Base-by-base conservation (phyloP, 2,888 invertebrate genomes). In the Meandrusa payeni region DNA sequence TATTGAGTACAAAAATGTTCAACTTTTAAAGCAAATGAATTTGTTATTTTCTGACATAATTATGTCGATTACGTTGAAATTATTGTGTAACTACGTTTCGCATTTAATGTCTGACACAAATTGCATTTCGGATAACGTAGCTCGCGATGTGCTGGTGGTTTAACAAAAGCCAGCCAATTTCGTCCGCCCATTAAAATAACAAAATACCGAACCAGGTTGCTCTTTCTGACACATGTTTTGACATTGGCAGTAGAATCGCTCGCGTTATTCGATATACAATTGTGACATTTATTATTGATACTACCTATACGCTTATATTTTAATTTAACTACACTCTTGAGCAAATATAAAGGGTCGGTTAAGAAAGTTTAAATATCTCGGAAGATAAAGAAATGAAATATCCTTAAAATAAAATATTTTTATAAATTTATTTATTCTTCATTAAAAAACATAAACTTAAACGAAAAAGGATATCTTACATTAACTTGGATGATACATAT, bases 81-180 rank as follows among this genome's bases (percentile, higher is more conserved):
- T 24, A 24, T 15, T 24, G 7, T 15, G 9, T 9, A 13, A 15
- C 5, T 17, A 7, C 15, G 13, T 15, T 15, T 10, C n/a, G 17
- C 15, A 32, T 40, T 40, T 40, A 31, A 31, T 31, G 7, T 19
- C 31, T 12, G 31, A 23, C 20, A 11, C 31, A 29, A 31, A 39
- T 23, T 31, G 10, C 31, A 39, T 17, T n/a, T 29, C 15, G 19
- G 24, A 12, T 9, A 32, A 24, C 9, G 12, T 2, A 9, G 24
- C 15, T 2, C 24, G 26, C 12, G 24, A 33, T 24, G 13, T 19
- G 10, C 13, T 9, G 20, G 9, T 7, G 3, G 22, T 26, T 27
- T 9, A 27, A 41, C 41, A 33, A 40, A 39, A 32, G 41, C 33
- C 27, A 20, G 13, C 26, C 41, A 33, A 33, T 33, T 41, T 22